phyloP scores from a whole-genome alignment of 2,797 vertebrate genomes.

The Ptychadena robeensis region DNA sequence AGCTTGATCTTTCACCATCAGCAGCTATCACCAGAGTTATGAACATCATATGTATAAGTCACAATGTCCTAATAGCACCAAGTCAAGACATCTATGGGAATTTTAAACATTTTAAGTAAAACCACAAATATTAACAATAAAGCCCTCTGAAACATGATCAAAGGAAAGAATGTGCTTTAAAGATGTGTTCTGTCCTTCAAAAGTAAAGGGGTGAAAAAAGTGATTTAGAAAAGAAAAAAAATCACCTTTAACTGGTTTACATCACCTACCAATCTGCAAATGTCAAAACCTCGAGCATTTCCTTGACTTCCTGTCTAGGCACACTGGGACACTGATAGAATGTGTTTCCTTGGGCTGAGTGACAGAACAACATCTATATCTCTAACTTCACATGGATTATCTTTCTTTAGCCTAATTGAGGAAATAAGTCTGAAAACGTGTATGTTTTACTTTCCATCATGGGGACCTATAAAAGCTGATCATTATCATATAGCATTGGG shows the following conservation, averaged over 20 bases:
- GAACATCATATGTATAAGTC: too few relatives aligned
- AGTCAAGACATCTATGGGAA: too few relatives aligned
- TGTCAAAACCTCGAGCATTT: constrained; percentile 78
- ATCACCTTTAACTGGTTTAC: constrained; percentile 70
- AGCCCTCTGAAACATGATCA: constrained; percentile 28
- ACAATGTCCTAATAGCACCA: too few relatives aligned
- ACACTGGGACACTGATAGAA: constrained; percentile 75
- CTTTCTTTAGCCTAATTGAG: constrained; percentile 58
- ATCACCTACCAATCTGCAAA: constrained; percentile 73
- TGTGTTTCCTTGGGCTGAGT: constrained; percentile 79
- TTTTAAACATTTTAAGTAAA: constrained; percentile 11
- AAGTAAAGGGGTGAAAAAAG: background rate
- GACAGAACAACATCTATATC: constrained; percentile 78
- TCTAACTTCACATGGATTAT: constrained; percentile 66
- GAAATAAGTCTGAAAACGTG: constrained; percentile 51
- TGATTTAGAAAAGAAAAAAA: constrained; percentile 15
- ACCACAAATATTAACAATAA: constrained; percentile 7
- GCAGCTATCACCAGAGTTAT: too few relatives aligned
- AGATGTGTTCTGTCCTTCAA: constrained; percentile 5
- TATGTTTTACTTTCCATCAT: constrained; percentile 44
- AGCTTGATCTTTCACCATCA: too few relatives aligned
- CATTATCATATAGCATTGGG: background rate
- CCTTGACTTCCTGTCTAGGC: constrained; percentile 75
- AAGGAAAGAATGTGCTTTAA: constrained; percentile 36
- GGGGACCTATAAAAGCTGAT: constrained; percentile 29